These are phyloP conservation scores for Grapholita molesta DNA, from an alignment of 1,140 invertebrate genomes.

Conservation along the genomic window DNA sequence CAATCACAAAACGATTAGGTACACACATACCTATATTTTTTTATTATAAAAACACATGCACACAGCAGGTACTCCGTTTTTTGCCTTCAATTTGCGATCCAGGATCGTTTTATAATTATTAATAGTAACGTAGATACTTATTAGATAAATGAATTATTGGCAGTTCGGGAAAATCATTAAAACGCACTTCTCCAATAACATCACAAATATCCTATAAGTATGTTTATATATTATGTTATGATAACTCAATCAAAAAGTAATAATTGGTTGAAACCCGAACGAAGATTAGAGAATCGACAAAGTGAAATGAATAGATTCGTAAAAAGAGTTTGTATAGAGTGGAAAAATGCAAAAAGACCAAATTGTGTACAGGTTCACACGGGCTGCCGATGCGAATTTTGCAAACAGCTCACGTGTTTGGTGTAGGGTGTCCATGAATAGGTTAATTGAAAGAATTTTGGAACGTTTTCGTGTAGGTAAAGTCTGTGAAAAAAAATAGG, in stretches of 20 bases:
- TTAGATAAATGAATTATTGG: too few relatives aligned
- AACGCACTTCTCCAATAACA: not conserved
- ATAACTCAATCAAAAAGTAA: constrained; percentile 1
- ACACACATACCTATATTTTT: too few relatives aligned
- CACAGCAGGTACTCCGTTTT: too few relatives aligned
- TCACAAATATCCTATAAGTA: not conserved
- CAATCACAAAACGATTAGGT: too few relatives aligned
- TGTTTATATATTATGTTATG: not conserved
- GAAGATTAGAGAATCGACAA: constrained; percentile 10
- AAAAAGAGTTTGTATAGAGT: constrained; percentile 36
- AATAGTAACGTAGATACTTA: too few relatives aligned
- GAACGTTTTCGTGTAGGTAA: not conserved
- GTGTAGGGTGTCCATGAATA: constrained; percentile 37
- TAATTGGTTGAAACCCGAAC: not conserved
- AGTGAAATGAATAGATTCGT: not conserved
- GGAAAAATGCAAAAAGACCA: constrained; percentile 46
- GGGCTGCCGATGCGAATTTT: constrained; percentile 49
- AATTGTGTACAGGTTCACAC: constrained; percentile 54
- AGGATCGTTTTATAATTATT: too few relatives aligned
- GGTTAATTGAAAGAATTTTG: not conserved
- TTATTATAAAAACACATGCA: too few relatives aligned
- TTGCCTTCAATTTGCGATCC: too few relatives aligned
- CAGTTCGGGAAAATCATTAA: too few relatives aligned
- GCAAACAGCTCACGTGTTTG: constrained; percentile 60
- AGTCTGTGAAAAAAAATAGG: too few relatives aligned